Percentiles rank a stretch among this genome's conserved stretches.
Evolutionary conservation across 2,888 invertebrate genomes (phyloP).

Genomic region (Drosophila nigricruria): DNA sequence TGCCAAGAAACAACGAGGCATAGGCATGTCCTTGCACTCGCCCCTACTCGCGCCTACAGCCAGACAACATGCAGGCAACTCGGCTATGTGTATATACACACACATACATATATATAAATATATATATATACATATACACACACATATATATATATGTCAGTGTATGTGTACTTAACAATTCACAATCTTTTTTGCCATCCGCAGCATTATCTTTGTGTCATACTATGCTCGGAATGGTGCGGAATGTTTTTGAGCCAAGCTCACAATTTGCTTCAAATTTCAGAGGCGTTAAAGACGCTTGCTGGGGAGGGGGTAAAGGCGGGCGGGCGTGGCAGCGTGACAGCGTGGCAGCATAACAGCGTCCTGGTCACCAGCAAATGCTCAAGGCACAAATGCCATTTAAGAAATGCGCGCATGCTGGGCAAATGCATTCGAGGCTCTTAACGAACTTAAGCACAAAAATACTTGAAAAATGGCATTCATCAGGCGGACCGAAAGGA

Average conservation of each 20-base stretch:
- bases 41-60: constrained; percentile 11
- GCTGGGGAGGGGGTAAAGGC: neutral
- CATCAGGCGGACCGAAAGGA: constrained; percentile 4
- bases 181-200: constrained; percentile 58
- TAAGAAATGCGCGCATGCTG: constrained; percentile 21
- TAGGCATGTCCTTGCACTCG: constrained; percentile 11
- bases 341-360: neutral
- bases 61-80: constrained; percentile 11
- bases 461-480: constrained; percentile 13
- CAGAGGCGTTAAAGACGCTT: neutral
- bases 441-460: constrained; percentile 6
- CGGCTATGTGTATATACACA: constrained; percentile 16
- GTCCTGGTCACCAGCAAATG: constrained; percentile 41
- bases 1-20: constrained; percentile 35
- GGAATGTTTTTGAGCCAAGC: constrained; percentile 68
- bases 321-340: neutral
- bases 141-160: neutral
- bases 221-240: constrained; percentile 59
- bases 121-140: neutral
- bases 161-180: constrained; percentile 52
- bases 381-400: constrained; percentile 36
- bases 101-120: constrained; percentile 11
- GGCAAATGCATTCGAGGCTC: constrained; percentile 36
- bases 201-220: constrained; percentile 65
- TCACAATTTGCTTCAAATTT: constrained; percentile 41